Conservation (phyloP, 2,797 vertebrate genomes). For the Distichodus sexfasciatus region DNA sequence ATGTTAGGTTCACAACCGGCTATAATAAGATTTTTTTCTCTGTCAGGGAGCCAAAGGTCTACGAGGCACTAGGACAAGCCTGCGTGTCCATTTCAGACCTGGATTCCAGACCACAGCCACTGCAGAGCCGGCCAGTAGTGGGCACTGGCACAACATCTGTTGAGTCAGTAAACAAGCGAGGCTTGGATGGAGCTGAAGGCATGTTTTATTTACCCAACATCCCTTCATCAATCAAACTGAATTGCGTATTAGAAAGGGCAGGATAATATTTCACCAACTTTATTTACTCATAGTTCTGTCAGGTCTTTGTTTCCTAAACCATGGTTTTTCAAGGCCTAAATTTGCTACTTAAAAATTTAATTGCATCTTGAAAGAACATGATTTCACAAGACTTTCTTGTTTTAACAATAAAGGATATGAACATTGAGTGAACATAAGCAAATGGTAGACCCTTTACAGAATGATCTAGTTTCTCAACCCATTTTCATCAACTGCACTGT, state of each 20-base stretch:
- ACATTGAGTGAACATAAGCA: no score
- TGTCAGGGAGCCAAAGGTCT: conserved; percentile 62
- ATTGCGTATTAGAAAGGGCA: neutral
- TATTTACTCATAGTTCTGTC: no score
- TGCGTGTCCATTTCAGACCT: conserved; percentile 62
- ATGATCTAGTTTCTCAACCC: no score
- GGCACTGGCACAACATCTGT: conserved; percentile 44
- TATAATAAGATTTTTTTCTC: neutral
- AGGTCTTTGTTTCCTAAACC: no score
- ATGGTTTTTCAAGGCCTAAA: no score
- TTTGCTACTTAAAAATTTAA: no score
- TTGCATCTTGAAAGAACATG: no score
- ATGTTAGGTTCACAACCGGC: neutral
- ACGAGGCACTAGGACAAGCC: conserved; percentile 44
- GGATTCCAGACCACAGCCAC: conserved; percentile 52
- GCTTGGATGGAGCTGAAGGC: conserved; percentile 46
- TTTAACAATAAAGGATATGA: no score
- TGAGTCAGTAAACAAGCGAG: conserved; percentile 49
- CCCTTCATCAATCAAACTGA: conserved; percentile 28
- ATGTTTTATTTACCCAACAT: conserved; percentile 20
- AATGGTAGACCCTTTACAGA: no score
- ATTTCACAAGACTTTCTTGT: no score
- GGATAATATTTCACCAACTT: conserved; percentile 1
- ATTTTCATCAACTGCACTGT: neutral
- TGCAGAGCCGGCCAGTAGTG: conserved; percentile 55